Evolutionary conservation across 2,113 vertebrate species (phyloP), one percentile per base, ranked within the genome.

Genomic region (Triplophysa rosa): DNA sequence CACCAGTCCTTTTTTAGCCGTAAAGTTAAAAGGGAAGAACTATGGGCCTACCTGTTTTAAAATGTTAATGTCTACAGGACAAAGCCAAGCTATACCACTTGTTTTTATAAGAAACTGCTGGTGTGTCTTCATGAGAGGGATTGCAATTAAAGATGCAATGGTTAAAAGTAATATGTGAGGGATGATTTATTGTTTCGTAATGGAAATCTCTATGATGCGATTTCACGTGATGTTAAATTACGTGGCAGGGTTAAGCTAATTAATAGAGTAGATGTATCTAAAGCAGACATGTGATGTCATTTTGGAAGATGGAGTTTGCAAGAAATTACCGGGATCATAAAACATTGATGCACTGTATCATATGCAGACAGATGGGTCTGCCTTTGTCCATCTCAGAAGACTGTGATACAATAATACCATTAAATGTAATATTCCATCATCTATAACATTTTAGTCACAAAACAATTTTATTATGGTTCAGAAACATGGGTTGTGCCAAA

Each of bases 311-410:
- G 49, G 61, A 17, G 65, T 42, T 67, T 62, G 62, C 29, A 58
- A 79, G 56, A 78, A 76, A 86, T 85, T 83, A 84, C 82, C 75
- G 87, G 67, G 77, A 45, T 19, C 83, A 86, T 90, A 72, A 88
- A 89, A 88, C 84, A 90, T 89, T 81, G 66, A 91, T 90, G 81
- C 79, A 80, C 26, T 86, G 80, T 63, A 63, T 37, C 58, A 63
- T 74, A 62, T 72, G 47, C 59, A 76, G 71, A 47, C 66, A 80
- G 78, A 72, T 71, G 66, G 52, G 59, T 58, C 78, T 75, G 69
- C 26, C 45, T 19, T 17, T 59, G 54, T 61, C 54, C 13, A 17
- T 70, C 67, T 65, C 73, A 40, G 67, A 62, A 83, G 72, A 77
- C 58, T 37, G 12, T 67, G 59, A 21, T 73, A 69, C 77, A 77